A percentile compares a stretch with the other conserved stretches of the same genome.
These are phyloP conservation scores for Rhyacophila evoluta DNA, from an alignment of 2,888 invertebrate species.

Conservation along the genomic window DNA sequence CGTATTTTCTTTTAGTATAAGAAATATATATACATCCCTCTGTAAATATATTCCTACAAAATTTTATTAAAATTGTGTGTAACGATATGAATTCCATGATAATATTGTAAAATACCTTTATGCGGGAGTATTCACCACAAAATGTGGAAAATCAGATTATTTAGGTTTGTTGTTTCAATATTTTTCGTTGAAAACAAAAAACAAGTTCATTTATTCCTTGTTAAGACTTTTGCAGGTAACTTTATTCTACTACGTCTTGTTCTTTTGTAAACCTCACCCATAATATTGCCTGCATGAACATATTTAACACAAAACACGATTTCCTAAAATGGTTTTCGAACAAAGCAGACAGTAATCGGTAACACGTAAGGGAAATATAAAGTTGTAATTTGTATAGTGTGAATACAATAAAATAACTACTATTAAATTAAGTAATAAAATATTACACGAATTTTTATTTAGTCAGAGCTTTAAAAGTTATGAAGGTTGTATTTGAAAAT, in stretches of 20 bases:
- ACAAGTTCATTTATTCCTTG: constrained; percentile 24
- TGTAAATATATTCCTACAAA: too few species aligned
- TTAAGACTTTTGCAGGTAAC: constrained; percentile 2
- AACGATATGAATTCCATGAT: too few species aligned
- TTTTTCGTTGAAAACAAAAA: constrained; percentile 17
- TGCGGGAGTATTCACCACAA: not conserved
- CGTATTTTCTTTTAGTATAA: too few species aligned
- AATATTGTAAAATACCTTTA: too few species aligned
- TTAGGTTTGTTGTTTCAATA: not conserved
- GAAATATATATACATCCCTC: too few species aligned
- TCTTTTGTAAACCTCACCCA: constrained; percentile 14
- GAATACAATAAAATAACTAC: too few species aligned
- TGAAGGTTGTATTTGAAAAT: too few species aligned
- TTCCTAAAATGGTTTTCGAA: not conserved
- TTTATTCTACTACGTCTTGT: not conserved
- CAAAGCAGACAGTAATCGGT: not conserved
- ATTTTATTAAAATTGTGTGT: too few species aligned
- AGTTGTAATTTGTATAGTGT: not conserved
- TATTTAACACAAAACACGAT: not conserved
- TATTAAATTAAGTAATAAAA: too few species aligned
- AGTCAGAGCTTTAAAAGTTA: too few species aligned
- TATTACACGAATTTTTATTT: too few species aligned
- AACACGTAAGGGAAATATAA: not conserved
- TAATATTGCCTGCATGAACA: constrained; percentile 3
- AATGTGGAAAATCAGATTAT: not conserved